Evolutionary conservation across 2,888 invertebrate genomes (phyloP).

Genomic region (Acrobasis suavella): DNA sequence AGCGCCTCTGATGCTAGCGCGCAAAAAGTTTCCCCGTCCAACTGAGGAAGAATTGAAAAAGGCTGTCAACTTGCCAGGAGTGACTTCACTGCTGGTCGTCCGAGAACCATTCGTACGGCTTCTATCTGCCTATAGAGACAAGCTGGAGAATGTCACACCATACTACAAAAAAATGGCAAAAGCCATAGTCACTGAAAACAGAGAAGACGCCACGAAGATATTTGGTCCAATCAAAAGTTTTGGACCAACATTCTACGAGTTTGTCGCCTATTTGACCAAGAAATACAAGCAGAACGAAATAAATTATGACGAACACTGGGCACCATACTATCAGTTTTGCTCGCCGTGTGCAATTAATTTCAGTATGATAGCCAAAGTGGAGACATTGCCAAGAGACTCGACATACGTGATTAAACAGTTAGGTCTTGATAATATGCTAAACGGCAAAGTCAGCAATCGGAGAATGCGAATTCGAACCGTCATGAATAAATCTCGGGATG

Average conservation of each 20-base stretch:
- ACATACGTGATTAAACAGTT: slow-evolving; percentile 83
- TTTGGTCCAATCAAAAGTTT: slow-evolving; percentile 63
- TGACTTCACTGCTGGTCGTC: slow-evolving; percentile 86
- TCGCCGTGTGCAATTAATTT: slow-evolving; percentile 86
- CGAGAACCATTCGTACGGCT: slow-evolving; percentile 88
- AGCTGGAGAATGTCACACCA: slow-evolving; percentile 87
- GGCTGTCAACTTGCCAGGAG: slow-evolving; percentile 82
- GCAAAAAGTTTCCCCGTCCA: slow-evolving; percentile 86
- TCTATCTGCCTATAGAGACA: slow-evolving; percentile 88
- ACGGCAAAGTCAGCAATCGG: slow-evolving; percentile 72
- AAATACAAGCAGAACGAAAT: slow-evolving; percentile 71
- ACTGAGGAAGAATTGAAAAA: slow-evolving; percentile 83
- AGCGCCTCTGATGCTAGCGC: slow-evolving; percentile 85
- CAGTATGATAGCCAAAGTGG: slow-evolving; percentile 84
- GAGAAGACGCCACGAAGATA: slow-evolving; percentile 60
- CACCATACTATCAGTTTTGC: slow-evolving; percentile 84
- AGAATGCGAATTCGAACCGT: slow-evolving; percentile 77
- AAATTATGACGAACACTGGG: slow-evolving; percentile 85
- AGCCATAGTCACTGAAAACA: slow-evolving; percentile 84
- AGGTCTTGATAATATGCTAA: slow-evolving; percentile 78
- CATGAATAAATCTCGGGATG: slow-evolving; percentile 79
- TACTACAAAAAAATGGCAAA: slow-evolving; percentile 86
- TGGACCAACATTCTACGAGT: slow-evolving; percentile 87
- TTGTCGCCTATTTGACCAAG: slow-evolving; percentile 85
- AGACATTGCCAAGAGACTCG: slow-evolving; percentile 83